Percentiles rank a stretch among this genome's conserved stretches.
Evolutionary conservation across 30 jellyfish, hydroid and myxozoan genomes (phyloP).

Genomic region (Turritopsis dohrnii): DNA sequence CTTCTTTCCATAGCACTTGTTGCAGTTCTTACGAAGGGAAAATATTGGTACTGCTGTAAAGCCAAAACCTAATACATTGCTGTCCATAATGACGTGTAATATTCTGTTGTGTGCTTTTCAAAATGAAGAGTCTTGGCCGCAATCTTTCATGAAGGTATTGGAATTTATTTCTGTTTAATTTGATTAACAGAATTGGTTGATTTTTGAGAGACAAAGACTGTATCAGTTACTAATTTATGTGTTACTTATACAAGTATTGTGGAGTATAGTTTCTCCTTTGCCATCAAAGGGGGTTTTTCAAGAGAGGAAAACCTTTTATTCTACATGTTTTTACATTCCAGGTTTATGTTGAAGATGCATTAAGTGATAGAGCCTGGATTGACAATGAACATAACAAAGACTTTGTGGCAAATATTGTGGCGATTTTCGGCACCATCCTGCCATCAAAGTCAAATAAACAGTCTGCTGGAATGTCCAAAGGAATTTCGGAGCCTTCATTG

Average conservation of each 20-base stretch:
- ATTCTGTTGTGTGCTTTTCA: conserved; percentile 51
- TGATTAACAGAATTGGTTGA: neutral
- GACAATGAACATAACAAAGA: conserved; percentile 78
- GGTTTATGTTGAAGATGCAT: conserved; percentile 97
- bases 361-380: conserved; percentile 95
- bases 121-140: conserved; percentile 83
- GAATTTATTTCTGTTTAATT: neutral
- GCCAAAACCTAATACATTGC: conserved; percentile 91
- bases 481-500: neutral
- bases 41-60: conserved; percentile 64
- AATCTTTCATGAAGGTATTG: conserved; percentile 94
- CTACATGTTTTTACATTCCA: too few relatives aligned
- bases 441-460: conserved; percentile 53
- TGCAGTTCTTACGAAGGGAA: conserved; percentile 76
- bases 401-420: conserved; percentile 73
- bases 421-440: conserved; percentile 86
- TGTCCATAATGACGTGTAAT: conserved; percentile 83
- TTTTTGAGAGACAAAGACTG: too few relatives aligned
- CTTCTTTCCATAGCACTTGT: conserved; percentile 49
- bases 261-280: too few relatives aligned
- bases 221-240: too few relatives aligned
- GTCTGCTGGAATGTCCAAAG: conserved; percentile 4
- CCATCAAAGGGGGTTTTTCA: too few relatives aligned
- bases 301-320: too few relatives aligned
- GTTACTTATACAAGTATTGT: too few relatives aligned